Percentiles rank a stretch among this genome's conserved stretches.
Conservation (phyloP, 2,888 invertebrate species). For the Drosophila sordidapex region DNA sequence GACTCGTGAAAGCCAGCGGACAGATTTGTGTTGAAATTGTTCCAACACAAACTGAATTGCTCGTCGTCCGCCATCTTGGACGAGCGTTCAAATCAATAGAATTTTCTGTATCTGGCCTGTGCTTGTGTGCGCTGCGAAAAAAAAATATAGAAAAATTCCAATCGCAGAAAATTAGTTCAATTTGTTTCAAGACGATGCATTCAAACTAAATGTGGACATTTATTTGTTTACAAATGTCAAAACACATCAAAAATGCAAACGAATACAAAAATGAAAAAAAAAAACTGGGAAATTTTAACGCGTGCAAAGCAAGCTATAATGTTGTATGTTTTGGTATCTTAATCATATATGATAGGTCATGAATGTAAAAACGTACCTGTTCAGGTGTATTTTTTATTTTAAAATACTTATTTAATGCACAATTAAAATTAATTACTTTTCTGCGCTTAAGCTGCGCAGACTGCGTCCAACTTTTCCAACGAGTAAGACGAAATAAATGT, state of each 20-base stretch:
- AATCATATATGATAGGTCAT: no score
- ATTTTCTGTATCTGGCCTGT: constrained; percentile 72
- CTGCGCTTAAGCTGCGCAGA: constrained; percentile 50
- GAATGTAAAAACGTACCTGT: constrained; percentile 33
- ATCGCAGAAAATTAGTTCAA: constrained; percentile 21
- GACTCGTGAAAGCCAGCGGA: constrained; percentile 90
- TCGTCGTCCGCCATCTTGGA: constrained; percentile 90
- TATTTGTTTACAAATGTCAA: constrained; percentile 58
- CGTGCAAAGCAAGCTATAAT: constrained; percentile 17
- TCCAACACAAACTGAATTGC: constrained; percentile 91
- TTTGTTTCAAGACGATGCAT: constrained; percentile 8
- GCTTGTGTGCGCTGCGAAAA: constrained; percentile 39
- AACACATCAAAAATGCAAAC: constrained; percentile 53
- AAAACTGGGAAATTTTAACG: constrained; percentile 75
- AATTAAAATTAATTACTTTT: constrained; percentile 34
- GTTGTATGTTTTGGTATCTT: background rate
- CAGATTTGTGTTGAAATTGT: constrained; percentile 90
- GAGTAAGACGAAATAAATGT: constrained; percentile 56
- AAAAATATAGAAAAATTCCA: constrained; percentile 4
- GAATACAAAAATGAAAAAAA: constrained; percentile 46
- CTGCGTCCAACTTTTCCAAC: constrained; percentile 57
- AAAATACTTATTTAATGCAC: constrained; percentile 43
- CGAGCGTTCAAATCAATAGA: constrained; percentile 74
- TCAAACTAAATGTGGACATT: constrained; percentile 10
- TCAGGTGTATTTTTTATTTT: constrained; percentile 16